A percentile compares a stretch with the other conserved stretches of the same genome.
phyloP scores from a whole-genome alignment of 2,888 invertebrate species.

The Dastarcus helophoroides region DNA sequence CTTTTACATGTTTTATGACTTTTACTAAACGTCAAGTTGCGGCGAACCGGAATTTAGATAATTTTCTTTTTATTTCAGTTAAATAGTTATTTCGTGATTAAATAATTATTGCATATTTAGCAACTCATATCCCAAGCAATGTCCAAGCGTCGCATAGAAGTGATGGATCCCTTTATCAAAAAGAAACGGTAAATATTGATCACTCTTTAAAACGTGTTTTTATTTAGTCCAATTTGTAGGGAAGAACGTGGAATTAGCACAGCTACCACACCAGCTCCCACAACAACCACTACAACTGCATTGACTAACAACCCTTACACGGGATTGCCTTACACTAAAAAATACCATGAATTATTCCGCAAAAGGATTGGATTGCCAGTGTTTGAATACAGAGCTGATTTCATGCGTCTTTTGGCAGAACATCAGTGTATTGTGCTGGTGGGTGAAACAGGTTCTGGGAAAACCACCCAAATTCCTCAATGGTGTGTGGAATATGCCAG shows the following conservation, averaged over 20 bases:
- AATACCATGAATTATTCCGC: slow-evolving; percentile 78
- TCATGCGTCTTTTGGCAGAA: slow-evolving; percentile 84
- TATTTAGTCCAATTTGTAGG: slow-evolving; percentile 26
- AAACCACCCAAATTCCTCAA: slow-evolving; percentile 98
- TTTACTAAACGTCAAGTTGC: too few relatives aligned
- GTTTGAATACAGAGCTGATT: slow-evolving; percentile 95
- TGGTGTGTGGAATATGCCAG: slow-evolving; percentile 77
- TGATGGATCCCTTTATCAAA: slow-evolving; percentile 71
- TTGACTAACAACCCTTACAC: slow-evolving; percentile 66
- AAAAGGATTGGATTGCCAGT: slow-evolving; percentile 90
- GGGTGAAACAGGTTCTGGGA: slow-evolving; percentile 99
- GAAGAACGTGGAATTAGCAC: slow-evolving; percentile 44
- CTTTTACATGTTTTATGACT: too few relatives aligned
- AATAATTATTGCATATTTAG: too few relatives aligned
- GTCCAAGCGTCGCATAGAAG: slow-evolving; percentile 81
- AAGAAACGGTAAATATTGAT: slow-evolving; percentile 53
- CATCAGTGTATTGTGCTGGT: slow-evolving; percentile 94
- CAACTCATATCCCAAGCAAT: too few relatives aligned
- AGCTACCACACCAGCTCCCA: slow-evolving; percentile 20
- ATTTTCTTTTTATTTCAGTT: too few relatives aligned
- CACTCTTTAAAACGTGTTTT: slow-evolving; percentile 9
- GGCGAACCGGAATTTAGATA: too few relatives aligned
- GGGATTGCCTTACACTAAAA: slow-evolving; percentile 72
- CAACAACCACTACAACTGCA: slow-evolving; percentile 14
- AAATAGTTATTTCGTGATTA: too few relatives aligned